phyloP scores from a whole-genome alignment of 2,888 invertebrate genomes.

The Limnephilus lunatus region DNA sequence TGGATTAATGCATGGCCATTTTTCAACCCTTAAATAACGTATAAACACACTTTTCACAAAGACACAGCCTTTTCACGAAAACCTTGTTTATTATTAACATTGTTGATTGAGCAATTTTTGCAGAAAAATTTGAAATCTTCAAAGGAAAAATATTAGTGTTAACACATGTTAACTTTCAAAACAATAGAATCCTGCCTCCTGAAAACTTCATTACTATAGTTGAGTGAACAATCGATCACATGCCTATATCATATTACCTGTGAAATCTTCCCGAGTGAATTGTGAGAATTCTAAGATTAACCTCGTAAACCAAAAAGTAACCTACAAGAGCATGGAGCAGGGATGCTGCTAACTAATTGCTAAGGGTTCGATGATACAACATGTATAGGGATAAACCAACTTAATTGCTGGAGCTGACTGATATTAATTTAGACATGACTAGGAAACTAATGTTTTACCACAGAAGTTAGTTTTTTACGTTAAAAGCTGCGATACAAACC shows the following conservation, averaged over 20 bases:
- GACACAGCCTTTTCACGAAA: background rate
- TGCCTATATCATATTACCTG: background rate
- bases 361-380: background rate
- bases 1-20: slow-evolving; percentile 58
- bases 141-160: background rate
- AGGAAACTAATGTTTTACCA: background rate
- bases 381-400: background rate
- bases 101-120: background rate
- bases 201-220: background rate
- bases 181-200: background rate
- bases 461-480: background rate
- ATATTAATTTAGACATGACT: slow-evolving; percentile 23
- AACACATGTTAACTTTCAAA: background rate
- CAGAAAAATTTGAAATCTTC: background rate
- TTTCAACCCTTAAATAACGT: slow-evolving; percentile 57
- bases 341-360: background rate
- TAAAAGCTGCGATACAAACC: background rate
- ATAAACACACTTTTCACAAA: slow-evolving; percentile 7
- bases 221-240: background rate
- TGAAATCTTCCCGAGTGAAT: background rate
- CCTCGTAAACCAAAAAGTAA: background rate
- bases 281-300: background rate
- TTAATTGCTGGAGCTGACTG: slow-evolving; percentile 7
- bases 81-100: background rate
- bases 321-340: background rate